These are phyloP conservation scores for Saturnia pavonia DNA, from an alignment of 2,888 invertebrate species.

Conservation along the genomic window DNA sequence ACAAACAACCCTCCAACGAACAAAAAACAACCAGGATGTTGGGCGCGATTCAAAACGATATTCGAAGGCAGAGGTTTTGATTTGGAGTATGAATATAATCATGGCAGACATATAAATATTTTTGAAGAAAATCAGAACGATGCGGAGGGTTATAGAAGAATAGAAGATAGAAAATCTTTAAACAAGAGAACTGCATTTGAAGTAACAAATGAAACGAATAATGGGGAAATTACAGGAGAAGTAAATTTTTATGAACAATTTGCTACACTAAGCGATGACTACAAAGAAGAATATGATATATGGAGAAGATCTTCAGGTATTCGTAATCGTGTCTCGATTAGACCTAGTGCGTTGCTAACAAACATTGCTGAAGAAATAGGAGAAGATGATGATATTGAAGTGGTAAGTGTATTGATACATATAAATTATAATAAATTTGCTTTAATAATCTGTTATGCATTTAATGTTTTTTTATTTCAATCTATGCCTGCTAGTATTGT, in stretches of 20 bases:
- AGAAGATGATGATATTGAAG: conserved; percentile 61
- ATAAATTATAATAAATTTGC: not conserved
- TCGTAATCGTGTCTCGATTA: conserved; percentile 65
- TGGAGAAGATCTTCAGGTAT: conserved; percentile 49
- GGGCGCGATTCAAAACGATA: conserved; percentile 67
- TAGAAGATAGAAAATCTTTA: conserved; percentile 48
- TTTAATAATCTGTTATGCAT: not conserved
- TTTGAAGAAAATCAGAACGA: conserved; percentile 47
- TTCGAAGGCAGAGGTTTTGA: conserved; percentile 75
- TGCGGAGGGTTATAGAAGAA: conserved; percentile 51
- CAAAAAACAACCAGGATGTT: conserved; percentile 53
- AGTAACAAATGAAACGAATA: conserved; percentile 35
- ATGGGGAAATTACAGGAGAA: conserved; percentile 54
- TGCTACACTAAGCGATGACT: conserved; percentile 60
- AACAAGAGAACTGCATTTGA: conserved; percentile 27
- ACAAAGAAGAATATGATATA: conserved; percentile 52
- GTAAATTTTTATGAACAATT: conserved; percentile 76
- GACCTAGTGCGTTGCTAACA: conserved; percentile 68
- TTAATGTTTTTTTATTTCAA: not conserved
- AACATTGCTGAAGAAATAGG: conserved; percentile 68
- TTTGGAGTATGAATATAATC: conserved; percentile 65
- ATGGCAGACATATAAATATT: conserved; percentile 36
- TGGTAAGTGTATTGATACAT: conserved; percentile 60
- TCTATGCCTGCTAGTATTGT: not conserved
- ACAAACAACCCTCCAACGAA: conserved; percentile 19